Evolutionary conservation across 2,797 vertebrate species (phyloP), one percentile per base, ranked within the genome.

Genomic region (Sebastes diploproa): DNA sequence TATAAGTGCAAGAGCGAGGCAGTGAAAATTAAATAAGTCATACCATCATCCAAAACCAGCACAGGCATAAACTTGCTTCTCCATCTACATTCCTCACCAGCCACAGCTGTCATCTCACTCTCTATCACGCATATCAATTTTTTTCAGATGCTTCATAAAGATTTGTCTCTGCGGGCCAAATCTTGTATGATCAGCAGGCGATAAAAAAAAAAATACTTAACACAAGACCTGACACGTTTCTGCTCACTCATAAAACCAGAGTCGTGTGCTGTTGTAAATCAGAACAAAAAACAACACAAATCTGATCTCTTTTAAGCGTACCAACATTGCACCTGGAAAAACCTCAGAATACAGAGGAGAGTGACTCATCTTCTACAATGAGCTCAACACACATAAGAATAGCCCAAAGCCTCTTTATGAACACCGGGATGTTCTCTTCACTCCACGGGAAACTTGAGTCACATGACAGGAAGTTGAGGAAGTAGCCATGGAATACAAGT

Each of bases 381-480:
- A 65, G 54, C 7, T 23, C 50, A 64, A 23, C 32, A 38, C 12
- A 52, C 18, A 64, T 46, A 58, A 42, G 12, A 64, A 55, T 4
- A 59, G 46, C 22, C 54, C 27, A 62, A 66, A 22, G 42, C 34
- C 6, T 52, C 66, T 36, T 72, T 64, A 58, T 75, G 60, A 70
- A 70, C 59, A 67, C 22, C 10, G 38, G 78, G 75, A 81, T 85
- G 78, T 89, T 86, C 22, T 75, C 64, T 78, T 81, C 81, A 71
- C 72, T 66, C 80, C 66, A 29, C 2, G 81, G 82, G 81, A 91
- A 93, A 83, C 65, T 36, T 6, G 30, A 65, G 75, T 86, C 92
- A 94, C 29, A 34, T 93, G 91, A 92, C 90, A 91, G 94, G 94
- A 95, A 91, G 81, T 71, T 16, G 65, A 88, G 92, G 94, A 94